Percentiles rank a stretch among this genome's conserved stretches.
These are phyloP conservation scores for Trematocara nigrifrons DNA, from an alignment of 2,113 vertebrate genomes.

Conservation along the genomic window DNA sequence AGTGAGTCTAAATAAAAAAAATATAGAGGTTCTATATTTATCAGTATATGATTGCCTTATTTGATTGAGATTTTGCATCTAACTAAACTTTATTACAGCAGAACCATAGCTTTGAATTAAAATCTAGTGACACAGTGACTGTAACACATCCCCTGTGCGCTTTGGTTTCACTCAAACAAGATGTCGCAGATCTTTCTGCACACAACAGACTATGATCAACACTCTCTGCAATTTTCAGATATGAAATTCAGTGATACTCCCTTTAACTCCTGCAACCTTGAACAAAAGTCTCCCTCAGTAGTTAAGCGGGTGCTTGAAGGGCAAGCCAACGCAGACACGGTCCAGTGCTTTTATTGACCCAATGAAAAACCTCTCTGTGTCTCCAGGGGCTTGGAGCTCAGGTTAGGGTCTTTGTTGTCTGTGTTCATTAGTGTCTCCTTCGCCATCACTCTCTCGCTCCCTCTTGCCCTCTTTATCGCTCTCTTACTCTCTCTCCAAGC, in stretches of 20 bases:
- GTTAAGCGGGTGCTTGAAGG: constrained; percentile 61
- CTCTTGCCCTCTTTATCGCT: not conserved
- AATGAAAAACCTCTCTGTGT: constrained; percentile 50
- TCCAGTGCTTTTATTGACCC: constrained; percentile 70
- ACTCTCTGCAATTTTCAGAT: not conserved
- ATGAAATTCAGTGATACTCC: constrained; percentile 22
- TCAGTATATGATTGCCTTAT: not conserved
- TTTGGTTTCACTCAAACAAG: not conserved
- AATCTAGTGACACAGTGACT: not conserved
- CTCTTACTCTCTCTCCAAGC: constrained; percentile 6
- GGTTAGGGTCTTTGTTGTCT: constrained; percentile 70
- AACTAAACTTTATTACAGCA: not conserved
- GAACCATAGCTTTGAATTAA: not conserved
- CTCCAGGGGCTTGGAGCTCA: constrained; percentile 51
- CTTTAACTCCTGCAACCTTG: constrained; percentile 61
- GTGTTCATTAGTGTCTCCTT: constrained; percentile 70
- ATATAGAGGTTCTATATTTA: not conserved
- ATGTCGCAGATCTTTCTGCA: not conserved
- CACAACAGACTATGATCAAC: not conserved
- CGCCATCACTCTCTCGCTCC: constrained; percentile 10
- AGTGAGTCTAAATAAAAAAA: not conserved
- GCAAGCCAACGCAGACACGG: constrained; percentile 48
- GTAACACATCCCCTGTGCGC: not conserved
- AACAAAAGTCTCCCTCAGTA: constrained; percentile 52
- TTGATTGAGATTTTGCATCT: not conserved